phyloP scores from a whole-genome alignment of 2,888 invertebrate species.

The Incurvaria masculella region DNA sequence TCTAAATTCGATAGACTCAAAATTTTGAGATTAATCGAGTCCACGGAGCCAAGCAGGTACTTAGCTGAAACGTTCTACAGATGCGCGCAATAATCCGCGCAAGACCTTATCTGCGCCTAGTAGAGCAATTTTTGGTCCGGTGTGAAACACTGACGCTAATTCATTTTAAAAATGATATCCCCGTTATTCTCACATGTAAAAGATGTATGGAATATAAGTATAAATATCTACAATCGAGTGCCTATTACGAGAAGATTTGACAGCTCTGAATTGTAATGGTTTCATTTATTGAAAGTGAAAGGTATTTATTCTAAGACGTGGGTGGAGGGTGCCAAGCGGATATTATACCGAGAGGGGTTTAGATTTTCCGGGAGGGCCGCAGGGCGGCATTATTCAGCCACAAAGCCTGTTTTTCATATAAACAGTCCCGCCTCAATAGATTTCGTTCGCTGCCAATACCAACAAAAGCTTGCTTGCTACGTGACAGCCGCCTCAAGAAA shows the following conservation, averaged over 20 bases:
- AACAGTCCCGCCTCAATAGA: background rate
- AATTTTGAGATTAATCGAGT: too few relatives aligned
- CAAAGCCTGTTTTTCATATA: background rate
- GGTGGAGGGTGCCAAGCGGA: background rate
- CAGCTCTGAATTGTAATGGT: background rate
- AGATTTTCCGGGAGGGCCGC: background rate
- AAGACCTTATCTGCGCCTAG: too few relatives aligned
- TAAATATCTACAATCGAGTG: too few relatives aligned
- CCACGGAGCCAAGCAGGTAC: too few relatives aligned
- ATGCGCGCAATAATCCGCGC: too few relatives aligned
- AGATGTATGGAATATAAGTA: too few relatives aligned
- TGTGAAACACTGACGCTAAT: too few relatives aligned
- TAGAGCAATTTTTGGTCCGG: too few relatives aligned
- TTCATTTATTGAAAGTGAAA: background rate
- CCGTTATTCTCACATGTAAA: too few relatives aligned
- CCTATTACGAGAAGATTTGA: background rate
- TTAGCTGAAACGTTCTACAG: too few relatives aligned
- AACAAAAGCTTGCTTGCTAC: background rate
- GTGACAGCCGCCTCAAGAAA: background rate
- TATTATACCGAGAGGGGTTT: background rate
- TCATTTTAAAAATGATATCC: too few relatives aligned
- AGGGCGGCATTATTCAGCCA: background rate
- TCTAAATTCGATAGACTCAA: too few relatives aligned
- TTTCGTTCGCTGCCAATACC: background rate
- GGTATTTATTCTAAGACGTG: background rate